Evolutionary conservation across 1,140 invertebrate genomes (phyloP), one percentile per base, ranked within the genome.

Genomic region (Pogonomyrmex barbatus): DNA sequence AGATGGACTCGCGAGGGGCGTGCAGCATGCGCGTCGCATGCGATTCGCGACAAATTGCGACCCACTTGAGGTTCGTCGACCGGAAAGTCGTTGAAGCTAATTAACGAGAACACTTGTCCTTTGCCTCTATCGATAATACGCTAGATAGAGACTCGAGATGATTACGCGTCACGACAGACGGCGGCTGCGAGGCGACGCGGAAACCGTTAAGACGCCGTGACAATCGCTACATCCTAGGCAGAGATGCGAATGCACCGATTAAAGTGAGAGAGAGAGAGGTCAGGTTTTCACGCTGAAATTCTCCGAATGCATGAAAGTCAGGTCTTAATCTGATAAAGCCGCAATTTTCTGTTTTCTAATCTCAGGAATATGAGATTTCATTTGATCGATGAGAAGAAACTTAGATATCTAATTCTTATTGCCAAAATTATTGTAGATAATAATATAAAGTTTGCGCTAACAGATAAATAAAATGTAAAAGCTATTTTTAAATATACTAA

Each of bases 81-180:
- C 58, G 47, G 82, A 85, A 77, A 65, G 45, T 83, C 81, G 68
- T 63, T 30, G 14, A 39, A 52, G 71, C 14, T 85, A 85, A 77
- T 77, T 78, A 78, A 78, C 9, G 30, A 56, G 54, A 75, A n/a
- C 71, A 58, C 67, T 82, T 71, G 78, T 84, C 14, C 45, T 63
- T 33, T 33, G 36, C 47, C 47, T 50, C 36, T 67, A 56, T 85
- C 71, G 60, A 73, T 58, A 82, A 81, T 81, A n/a, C 56, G 30
- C 24, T 39, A 68, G 47, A 68, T 70, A 47, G 39, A 36, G 39
- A 73, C 39, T 60, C 12, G 79, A n/a, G 17, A 82, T 73, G 36
- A 71, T 73, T 71, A 73, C 54, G 67, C 30, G 30, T 58, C 54
- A n/a, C 30, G 9, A 10, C 65, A 56, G 52, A 58, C 50, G 36